These are phyloP conservation scores for Ceramica pisi DNA, from an alignment of 2,888 invertebrate species.

Conservation along the genomic window DNA sequence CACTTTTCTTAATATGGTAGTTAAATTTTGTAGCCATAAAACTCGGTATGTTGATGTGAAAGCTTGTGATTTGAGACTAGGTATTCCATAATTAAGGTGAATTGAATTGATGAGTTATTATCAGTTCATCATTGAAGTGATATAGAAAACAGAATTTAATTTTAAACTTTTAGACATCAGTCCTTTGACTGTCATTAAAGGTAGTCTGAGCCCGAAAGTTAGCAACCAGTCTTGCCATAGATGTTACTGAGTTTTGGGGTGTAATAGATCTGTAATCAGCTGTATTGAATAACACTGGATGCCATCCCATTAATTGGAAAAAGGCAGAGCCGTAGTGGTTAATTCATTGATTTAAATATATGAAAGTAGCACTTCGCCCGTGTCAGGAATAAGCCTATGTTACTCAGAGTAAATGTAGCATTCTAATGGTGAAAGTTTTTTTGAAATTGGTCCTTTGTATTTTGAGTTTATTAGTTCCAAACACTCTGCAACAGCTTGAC, in stretches of 20 bases:
- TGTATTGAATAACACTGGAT: not conserved
- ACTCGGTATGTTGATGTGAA: not conserved
- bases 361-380: not conserved
- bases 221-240: not conserved
- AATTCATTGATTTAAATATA: not conserved
- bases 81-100: not conserved
- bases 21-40: not conserved
- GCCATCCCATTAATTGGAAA: not conserved
- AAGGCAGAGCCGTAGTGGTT: not conserved
- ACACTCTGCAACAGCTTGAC: too few species aligned
- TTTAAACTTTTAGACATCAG: not conserved
- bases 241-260: too few species aligned
- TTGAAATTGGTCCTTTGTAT: too few species aligned
- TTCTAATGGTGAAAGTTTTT: too few species aligned
- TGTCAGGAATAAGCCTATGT: too few species aligned
- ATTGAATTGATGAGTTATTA: not conserved
- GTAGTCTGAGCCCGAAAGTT: not conserved
- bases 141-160: not conserved
- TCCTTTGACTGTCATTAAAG: not conserved
- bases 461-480: too few species aligned
- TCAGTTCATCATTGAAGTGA: not conserved
- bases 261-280: not conserved
- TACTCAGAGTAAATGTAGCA: too few species aligned
- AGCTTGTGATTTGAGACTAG: not conserved
- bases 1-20: constrained; percentile 1